These are phyloP conservation scores for Pyralis farinalis DNA, from an alignment of 2,888 invertebrate species.

Conservation along the genomic window DNA sequence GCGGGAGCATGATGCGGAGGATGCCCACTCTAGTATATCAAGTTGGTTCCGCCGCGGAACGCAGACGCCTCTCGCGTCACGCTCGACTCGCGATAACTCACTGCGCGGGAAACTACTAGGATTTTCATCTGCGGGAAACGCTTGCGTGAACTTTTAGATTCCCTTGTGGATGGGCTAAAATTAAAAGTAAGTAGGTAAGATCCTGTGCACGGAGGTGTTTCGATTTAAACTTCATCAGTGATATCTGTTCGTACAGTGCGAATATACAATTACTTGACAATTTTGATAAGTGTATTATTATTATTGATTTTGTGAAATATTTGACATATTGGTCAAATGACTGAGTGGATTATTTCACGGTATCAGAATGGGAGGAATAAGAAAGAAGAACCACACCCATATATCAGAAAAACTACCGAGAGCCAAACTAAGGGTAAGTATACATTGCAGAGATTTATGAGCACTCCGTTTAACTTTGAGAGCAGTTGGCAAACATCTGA, in stretches of 20 bases:
- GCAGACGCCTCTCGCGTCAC: slow-evolving; percentile 28
- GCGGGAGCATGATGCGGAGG: slow-evolving; percentile 50
- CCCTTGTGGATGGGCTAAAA: not conserved
- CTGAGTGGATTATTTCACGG: slow-evolving; percentile 3
- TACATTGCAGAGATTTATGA: slow-evolving; percentile 14
- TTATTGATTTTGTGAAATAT: slow-evolving; percentile 6
- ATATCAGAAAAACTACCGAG: slow-evolving; percentile 49
- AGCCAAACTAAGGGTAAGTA: slow-evolving; percentile 64
- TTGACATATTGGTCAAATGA: not conserved
- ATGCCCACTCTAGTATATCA: slow-evolving; percentile 55
- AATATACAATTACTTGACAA: not conserved
- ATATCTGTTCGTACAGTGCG: not conserved
- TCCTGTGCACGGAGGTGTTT: not conserved
- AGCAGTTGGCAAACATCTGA: slow-evolving; percentile 4
- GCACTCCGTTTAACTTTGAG: slow-evolving; percentile 2
- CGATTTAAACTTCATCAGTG: not conserved
- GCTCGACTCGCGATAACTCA: slow-evolving; percentile 25
- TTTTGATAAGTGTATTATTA: slow-evolving; percentile 5
- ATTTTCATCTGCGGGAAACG: slow-evolving; percentile 1
- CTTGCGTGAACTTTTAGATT: not conserved
- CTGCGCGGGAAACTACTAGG: slow-evolving; percentile 6
- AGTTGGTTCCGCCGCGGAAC: slow-evolving; percentile 55
- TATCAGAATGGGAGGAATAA: slow-evolving; percentile 30
- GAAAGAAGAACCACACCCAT: slow-evolving; percentile 44
- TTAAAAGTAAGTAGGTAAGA: not conserved